Percentiles rank a stretch among this genome's conserved stretches.
Evolutionary conservation across 2,888 invertebrate genomes (phyloP).

Genomic region (Macrosiphum euphorbiae): DNA sequence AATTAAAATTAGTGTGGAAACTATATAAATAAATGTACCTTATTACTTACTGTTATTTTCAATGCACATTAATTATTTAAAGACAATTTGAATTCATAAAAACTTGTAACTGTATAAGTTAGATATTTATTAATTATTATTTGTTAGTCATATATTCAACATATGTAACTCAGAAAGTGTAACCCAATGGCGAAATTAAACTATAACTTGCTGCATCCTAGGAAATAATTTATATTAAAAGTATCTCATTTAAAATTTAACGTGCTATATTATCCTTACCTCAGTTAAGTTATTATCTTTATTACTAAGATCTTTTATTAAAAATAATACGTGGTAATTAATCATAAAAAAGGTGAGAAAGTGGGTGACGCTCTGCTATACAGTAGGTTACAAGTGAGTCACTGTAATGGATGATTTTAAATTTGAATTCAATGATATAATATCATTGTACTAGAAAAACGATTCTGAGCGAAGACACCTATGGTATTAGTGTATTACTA

Average conservation of each 20-base stretch:
- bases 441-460: too few species aligned
- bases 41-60: background rate
- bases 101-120: background rate
- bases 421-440: too few species aligned
- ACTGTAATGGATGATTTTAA: too few species aligned
- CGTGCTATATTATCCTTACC: too few species aligned
- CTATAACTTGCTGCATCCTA: background rate
- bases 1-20: background rate
- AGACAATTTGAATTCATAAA: background rate
- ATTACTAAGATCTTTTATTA: too few species aligned
- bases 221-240: background rate
- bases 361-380: too few species aligned
- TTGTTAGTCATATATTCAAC: background rate
- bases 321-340: too few species aligned
- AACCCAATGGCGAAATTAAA: background rate
- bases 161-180: background rate
- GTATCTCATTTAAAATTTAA: background rate
- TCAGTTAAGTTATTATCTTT: too few species aligned
- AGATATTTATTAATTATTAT: slow-evolving; percentile 16
- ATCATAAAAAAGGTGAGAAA: too few species aligned
- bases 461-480: too few species aligned
- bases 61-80: background rate
- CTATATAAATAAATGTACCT: background rate
- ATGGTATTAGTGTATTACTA: too few species aligned
- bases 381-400: too few species aligned